Evolutionary conservation across 2,888 invertebrate genomes (phyloP).

Genomic region (Monoplex corrugatus): DNA sequence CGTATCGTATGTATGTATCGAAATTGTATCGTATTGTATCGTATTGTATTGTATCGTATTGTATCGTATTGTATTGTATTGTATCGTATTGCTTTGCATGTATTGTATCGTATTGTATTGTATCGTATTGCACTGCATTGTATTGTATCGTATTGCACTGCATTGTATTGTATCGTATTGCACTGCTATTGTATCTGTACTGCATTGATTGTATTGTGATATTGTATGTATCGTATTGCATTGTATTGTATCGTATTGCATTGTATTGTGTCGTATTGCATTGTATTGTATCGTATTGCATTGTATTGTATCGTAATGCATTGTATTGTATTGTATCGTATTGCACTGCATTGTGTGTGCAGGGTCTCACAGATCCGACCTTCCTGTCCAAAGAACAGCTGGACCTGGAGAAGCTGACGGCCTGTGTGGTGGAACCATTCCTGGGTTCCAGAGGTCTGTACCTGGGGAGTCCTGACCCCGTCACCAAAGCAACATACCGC

Average conservation of each 20-base stretch:
- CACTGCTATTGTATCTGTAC: too few relatives aligned
- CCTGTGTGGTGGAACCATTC: slow-evolving; percentile 76
- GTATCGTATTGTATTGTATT: too few relatives aligned
- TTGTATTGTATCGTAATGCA: background rate
- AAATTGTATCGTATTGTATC: background rate
- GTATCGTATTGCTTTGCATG: too few relatives aligned
- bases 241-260: background rate
- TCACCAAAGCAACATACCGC: slow-evolving; percentile 54
- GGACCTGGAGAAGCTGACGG: slow-evolving; percentile 76
- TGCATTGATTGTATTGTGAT: too few relatives aligned
- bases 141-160: background rate
- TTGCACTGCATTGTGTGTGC: slow-evolving; percentile 16
- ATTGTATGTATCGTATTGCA: background rate
- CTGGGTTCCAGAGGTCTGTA: slow-evolving; percentile 79
- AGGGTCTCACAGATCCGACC: slow-evolving; percentile 75
- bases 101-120: too few relatives aligned
- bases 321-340: background rate
- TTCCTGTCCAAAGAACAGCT: slow-evolving; percentile 77
- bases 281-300: background rate
- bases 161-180: background rate
- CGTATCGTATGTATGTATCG: background rate
- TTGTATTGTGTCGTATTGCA: background rate
- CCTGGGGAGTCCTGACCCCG: slow-evolving; percentile 73
- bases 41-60: background rate
- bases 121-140: too few relatives aligned